Base-by-base conservation (phyloP, 2,113 vertebrate genomes). In the Otolemur garnettii region DNA sequence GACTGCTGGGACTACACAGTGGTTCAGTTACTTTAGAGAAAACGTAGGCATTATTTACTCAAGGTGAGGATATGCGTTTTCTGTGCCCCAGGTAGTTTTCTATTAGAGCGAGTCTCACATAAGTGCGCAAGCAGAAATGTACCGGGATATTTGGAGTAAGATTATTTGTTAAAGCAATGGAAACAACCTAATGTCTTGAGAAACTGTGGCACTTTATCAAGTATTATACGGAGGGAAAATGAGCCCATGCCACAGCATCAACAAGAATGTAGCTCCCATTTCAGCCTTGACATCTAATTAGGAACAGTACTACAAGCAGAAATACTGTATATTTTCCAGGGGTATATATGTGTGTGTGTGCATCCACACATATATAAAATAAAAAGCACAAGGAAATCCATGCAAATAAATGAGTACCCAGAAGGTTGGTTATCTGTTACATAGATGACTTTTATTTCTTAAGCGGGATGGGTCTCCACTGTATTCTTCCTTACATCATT, bases 401-500 rank as follows among this genome's bases (percentile, higher is more conserved):
- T 79, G 13, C 50, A 13, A 88, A 53, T 50, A 4, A 80, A 72
- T 28, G 72, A 28, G 10, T 42, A 45, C 11, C 8, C 15, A 74
- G 62, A 86, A n/a, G 12, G 24, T 72, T 50, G 12, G 24, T 72
- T 50, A 13, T 71, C 19, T 55, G 14, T 57, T 59, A 50, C 35
- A 59, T 7, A 35, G 42, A 53, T 72, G 71, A 81, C 21, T 72
- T 82, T 75, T 64, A 78, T 66, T 83, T 86, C 68, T 94, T 87
- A 83, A 87, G 9, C 12, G 45, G 53, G 17, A 7, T 59, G 4
- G 42, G 4, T 79, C 82, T 55, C 93, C 15, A 38, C 30, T 78
- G 3, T 83, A 42, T 57, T 83, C 26, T 64, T 64, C 50, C 85
- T 93, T 93, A 55, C 66, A 68, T 77, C 30, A 94, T 72, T 87